Evolutionary conservation across 35 echinoderm and acorn worm genomes (phyloP).

Genomic region (Hemicentrotus pulcherrimus): DNA sequence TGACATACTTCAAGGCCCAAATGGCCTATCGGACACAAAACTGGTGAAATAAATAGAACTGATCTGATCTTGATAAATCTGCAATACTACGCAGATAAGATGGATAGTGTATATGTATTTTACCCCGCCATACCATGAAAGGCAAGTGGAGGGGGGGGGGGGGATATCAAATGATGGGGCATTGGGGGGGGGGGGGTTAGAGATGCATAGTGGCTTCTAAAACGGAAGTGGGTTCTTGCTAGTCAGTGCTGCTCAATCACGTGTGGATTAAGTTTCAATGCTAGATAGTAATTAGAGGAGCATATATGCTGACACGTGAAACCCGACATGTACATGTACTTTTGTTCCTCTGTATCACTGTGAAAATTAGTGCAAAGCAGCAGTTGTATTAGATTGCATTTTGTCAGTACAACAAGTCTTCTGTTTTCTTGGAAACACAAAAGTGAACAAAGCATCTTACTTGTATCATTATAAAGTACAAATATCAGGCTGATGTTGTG

Average conservation of each 20-base stretch:
- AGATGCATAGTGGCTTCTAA: not conserved
- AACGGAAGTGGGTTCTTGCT: not conserved
- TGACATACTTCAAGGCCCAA: too few relatives aligned
- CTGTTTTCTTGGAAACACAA: not conserved
- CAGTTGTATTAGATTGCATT: not conserved
- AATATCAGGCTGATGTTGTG: too few relatives aligned
- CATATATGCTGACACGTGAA: not conserved
- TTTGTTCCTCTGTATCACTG: not conserved
- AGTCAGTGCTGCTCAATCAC: not conserved
- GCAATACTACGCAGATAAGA: too few relatives aligned
- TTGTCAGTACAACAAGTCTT: not conserved
- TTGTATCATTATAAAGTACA: too few relatives aligned
- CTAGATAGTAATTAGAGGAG: constrained; percentile 11
- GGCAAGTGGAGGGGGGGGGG: not conserved
- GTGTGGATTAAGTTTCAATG: constrained; percentile 18
- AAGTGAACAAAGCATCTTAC: not conserved
- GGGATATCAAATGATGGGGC: not conserved
- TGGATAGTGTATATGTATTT: too few relatives aligned
- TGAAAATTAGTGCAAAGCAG: not conserved
- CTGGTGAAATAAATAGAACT: too few relatives aligned
- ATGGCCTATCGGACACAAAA: too few relatives aligned
- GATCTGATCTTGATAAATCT: too few relatives aligned
- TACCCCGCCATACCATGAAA: too few relatives aligned
- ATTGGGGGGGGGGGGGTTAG: not conserved
- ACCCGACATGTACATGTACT: not conserved